Base-by-base conservation (phyloP, 64 coral and sea anemone species). In the Orbicella faveolata region DNA sequence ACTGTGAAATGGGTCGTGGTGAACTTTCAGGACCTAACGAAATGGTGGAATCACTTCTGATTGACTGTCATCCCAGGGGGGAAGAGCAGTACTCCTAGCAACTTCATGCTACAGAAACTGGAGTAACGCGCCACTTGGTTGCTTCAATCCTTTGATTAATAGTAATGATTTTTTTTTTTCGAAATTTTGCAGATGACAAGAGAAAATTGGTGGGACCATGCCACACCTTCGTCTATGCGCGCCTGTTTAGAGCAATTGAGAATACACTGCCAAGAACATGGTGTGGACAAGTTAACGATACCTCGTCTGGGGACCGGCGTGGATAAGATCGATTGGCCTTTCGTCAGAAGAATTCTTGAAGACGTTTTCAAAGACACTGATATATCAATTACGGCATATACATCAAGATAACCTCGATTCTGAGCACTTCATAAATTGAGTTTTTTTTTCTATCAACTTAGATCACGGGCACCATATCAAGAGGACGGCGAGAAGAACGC, bases 121-220 rank as follows among this genome's bases (percentile, higher is more conserved):
- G 55, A 59, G 55, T 16, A 12, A 14, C 15, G 55, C 10, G 55
- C 55, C 9, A 15, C 55, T 59, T 59, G 55, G 55, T 16, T 59
- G 11, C 55, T 59, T 59, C 9, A 15, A 59, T 16, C 55, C 12
- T 59, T 59, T 59, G 9, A 59, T 59, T 59, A 83, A 65, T 68
- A 20, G 1, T 5, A 68, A 0, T 21, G 65, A 68, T 10, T 33
- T 34, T 70, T 53, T 70, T 53, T 79, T 89, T 66, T 74, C 16
- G 21, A 61, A 52, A 16, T 72, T 10, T 26, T 75, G 63, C 21
- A 96, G 95, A 77, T 96, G 52, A 92, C 90, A 61, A 88, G 95
- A 65, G 79, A 87, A 69, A 90, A 88, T 37, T 96, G 95, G 95
- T 96, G 95, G 95, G 95, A 96, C 14, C 18, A 77, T 25, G 88